Conservation (phyloP, 2,797 vertebrate genomes). For the Catamblyrhynchus diadema region DNA sequence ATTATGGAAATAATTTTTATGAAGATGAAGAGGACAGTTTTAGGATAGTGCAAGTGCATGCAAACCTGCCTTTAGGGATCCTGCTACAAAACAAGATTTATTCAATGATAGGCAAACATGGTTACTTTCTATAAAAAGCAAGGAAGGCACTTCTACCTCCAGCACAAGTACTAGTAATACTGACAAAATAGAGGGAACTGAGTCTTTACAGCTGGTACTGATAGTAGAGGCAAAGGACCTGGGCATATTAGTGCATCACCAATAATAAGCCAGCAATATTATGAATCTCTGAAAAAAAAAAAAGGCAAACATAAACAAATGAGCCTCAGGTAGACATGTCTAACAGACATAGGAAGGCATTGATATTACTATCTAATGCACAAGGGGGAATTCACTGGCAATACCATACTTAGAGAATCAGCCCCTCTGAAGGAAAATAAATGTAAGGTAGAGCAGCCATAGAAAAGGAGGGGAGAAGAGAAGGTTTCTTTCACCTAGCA, state of each 20-base stretch:
- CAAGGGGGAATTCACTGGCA: neutral
- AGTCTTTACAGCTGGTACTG: neutral
- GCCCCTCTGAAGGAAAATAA: neutral
- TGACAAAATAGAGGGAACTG: neutral
- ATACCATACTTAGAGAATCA: neutral
- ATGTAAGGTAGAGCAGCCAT: neutral
- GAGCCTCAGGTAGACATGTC: neutral
- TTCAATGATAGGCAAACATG: neutral
- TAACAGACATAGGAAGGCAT: neutral
- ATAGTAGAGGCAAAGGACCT: neutral
- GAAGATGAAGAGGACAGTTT: neutral
- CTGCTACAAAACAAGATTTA: neutral
- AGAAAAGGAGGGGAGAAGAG: neutral
- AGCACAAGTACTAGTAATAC: neutral
- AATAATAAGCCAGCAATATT: neutral
- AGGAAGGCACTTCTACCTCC: neutral
- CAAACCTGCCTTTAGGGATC: neutral
- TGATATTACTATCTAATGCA: neutral
- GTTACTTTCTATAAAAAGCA: neutral
- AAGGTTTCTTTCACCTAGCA: neutral
- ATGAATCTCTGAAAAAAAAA: neutral
- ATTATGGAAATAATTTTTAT: neutral
- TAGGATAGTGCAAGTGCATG: neutral
- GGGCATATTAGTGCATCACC: neutral
- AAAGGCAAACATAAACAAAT: neutral